phyloP scores from a whole-genome alignment of 2,888 invertebrate genomes.

The Synanthedon myopaeformis region DNA sequence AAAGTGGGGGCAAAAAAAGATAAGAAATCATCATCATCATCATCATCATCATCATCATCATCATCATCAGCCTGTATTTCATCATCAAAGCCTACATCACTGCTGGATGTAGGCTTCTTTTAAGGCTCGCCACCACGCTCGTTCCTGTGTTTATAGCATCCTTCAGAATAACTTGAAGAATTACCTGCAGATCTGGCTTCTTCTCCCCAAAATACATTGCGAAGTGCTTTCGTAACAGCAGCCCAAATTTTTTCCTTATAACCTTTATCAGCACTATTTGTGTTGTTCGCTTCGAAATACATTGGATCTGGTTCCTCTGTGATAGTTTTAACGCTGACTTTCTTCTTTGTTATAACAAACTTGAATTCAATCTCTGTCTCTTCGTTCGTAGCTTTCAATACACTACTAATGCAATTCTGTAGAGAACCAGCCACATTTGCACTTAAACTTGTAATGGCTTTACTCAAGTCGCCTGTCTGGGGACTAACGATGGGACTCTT shows the following conservation, averaged over 20 bases:
- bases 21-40: too few species aligned
- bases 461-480: constrained; percentile 19
- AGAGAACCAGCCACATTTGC: constrained; percentile 48
- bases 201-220: constrained; percentile 57
- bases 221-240: constrained; percentile 50
- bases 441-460: constrained; percentile 44
- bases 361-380: constrained; percentile 63
- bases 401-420: constrained; percentile 47
- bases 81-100: too few species aligned
- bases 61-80: too few species aligned
- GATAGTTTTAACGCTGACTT: constrained; percentile 42
- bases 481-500: constrained; percentile 46
- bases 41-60: too few species aligned
- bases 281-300: constrained; percentile 22
- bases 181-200: constrained; percentile 12
- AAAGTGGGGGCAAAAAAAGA: too few species aligned
- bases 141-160: too few species aligned
- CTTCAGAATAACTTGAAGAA: too few species aligned
- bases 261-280: constrained; percentile 22
- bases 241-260: constrained; percentile 60
- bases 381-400: constrained; percentile 41
- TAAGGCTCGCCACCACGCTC: too few species aligned
- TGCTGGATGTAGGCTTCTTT: too few species aligned
- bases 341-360: constrained; percentile 57
- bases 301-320: constrained; percentile 21